phyloP scores from a whole-genome alignment of 2,888 invertebrate genomes.

The Agrypnus murinus region DNA sequence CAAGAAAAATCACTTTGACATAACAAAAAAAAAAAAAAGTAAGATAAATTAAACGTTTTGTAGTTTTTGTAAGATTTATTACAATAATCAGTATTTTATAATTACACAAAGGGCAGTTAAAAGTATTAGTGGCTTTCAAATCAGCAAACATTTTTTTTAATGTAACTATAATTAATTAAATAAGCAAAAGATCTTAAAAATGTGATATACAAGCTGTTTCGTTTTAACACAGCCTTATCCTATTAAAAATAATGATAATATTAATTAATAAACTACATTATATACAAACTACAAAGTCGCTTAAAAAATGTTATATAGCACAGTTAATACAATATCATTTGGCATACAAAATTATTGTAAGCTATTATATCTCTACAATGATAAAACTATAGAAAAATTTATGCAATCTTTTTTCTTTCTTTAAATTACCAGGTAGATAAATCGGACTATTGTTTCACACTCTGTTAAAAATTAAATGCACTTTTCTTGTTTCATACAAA shows the following conservation, averaged over 20 bases:
- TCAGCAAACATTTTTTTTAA: conserved; percentile 41
- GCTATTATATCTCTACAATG: conserved; percentile 52
- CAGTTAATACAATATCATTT: conserved; percentile 64
- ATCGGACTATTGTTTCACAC: conserved; percentile 14
- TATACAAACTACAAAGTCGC: conserved; percentile 59
- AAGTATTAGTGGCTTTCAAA: conserved; percentile 40
- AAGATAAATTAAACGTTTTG: no score
- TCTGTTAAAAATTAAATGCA: conserved; percentile 26
- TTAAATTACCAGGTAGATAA: conserved; percentile 23
- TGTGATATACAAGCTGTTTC: conserved; percentile 31
- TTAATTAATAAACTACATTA: conserved; percentile 44
- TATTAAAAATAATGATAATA: conserved; percentile 27
- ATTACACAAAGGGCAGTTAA: conserved; percentile 36
- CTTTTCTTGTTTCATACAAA: conserved; percentile 27
- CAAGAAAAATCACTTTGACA: no score
- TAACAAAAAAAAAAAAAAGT: no score
- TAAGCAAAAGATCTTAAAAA: conserved; percentile 37
- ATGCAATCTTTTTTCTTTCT: conserved; percentile 14
- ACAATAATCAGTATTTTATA: conserved; percentile 33
- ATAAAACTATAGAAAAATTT: conserved; percentile 27
- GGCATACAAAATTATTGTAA: conserved; percentile 67
- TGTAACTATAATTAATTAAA: conserved; percentile 35
- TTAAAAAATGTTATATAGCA: conserved; percentile 64
- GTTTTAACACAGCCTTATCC: conserved; percentile 35
- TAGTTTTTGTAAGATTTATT: conserved; percentile 32